Evolutionary conservation across 2,113 vertebrate species (phyloP), one percentile per base, ranked within the genome.

Genomic region (Candoia aspera): DNA sequence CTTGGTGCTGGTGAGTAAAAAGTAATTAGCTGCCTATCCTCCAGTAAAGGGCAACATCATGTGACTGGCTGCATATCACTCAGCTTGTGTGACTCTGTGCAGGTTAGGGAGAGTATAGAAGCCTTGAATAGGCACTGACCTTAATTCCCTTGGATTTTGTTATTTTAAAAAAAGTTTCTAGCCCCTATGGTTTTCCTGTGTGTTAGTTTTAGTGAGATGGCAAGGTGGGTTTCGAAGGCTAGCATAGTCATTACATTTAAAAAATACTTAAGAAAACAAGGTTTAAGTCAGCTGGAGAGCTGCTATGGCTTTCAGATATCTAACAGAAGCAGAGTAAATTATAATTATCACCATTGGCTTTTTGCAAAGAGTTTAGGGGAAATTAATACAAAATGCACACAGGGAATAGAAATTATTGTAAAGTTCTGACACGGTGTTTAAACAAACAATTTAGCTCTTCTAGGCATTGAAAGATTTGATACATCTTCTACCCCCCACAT

Each of bases 1-100:
- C 91, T 37, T 62, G 91, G n/a, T 64, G 87, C 73, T 89, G 46
- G 58, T 89, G 87, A 92, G 87, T 92, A 92, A 89, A 89, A 89
- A 62, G 79, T 92, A 92, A 92, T 92, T 89, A 92, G 91, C 73
- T 23, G 46, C 87, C 58, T 33, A 19, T 89, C 87, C 55, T 60
- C 23, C 53, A 87, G 73, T 53, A 88, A 60, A 83, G 42, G 33
- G 68, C 53, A 88, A 92, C 29, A 53, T 84, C 55, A 88, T 53
- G 86, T 84, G 91, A 88, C 57, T 49, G n/a, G 19, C 59, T 54
- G 55, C 37, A 23, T 33, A 60, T 62, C 2, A 53, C 55, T 88
- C 11, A 46, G 29, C 26, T n/a, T 49, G 33, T 84, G 54, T 59
- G 68, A 60, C 53, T 92, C 55, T 49, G 83, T 17, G 86, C 68